Conservation (phyloP, 2,888 invertebrate genomes). For the Troides helena region DNA sequence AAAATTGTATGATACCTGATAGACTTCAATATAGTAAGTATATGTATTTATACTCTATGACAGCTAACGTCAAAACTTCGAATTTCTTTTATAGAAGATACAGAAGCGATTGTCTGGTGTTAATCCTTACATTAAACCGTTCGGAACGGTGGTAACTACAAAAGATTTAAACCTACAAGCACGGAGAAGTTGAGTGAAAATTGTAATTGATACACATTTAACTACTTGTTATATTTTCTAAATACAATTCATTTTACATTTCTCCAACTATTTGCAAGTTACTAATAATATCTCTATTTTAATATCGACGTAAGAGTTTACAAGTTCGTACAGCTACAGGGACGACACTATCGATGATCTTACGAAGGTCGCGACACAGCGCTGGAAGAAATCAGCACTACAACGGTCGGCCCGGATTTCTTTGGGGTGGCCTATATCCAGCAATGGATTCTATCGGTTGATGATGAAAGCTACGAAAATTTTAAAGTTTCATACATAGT, state of each 20-base stretch:
- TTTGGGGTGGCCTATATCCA: no score
- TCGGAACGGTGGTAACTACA: slow-evolving; percentile 65
- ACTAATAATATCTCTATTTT: slow-evolving; percentile 69
- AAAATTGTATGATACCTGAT: not conserved
- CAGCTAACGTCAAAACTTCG: not conserved
- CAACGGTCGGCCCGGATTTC: no score
- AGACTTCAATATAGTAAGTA: not conserved
- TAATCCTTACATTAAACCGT: slow-evolving; percentile 68
- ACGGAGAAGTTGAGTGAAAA: slow-evolving; percentile 43
- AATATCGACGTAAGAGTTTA: slow-evolving; percentile 60
- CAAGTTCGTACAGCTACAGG: slow-evolving; percentile 13
- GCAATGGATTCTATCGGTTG: no score
- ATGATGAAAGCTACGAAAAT: no score
- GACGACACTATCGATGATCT: not conserved
- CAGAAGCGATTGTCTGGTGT: slow-evolving; percentile 63
- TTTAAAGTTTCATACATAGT: not conserved
- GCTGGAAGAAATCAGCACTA: no score
- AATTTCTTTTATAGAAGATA: slow-evolving; percentile 34
- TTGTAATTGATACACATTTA: slow-evolving; percentile 43
- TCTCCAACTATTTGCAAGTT: slow-evolving; percentile 46
- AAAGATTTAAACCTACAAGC: slow-evolving; percentile 55
- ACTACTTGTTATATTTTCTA: slow-evolving; percentile 48
- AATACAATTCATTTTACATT: slow-evolving; percentile 50
- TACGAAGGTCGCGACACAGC: no score
- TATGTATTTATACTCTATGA: slow-evolving; percentile 9